These are phyloP conservation scores for Eptesicus fuscus DNA, from an alignment of 2,113 vertebrate genomes.

Conservation along the genomic window DNA sequence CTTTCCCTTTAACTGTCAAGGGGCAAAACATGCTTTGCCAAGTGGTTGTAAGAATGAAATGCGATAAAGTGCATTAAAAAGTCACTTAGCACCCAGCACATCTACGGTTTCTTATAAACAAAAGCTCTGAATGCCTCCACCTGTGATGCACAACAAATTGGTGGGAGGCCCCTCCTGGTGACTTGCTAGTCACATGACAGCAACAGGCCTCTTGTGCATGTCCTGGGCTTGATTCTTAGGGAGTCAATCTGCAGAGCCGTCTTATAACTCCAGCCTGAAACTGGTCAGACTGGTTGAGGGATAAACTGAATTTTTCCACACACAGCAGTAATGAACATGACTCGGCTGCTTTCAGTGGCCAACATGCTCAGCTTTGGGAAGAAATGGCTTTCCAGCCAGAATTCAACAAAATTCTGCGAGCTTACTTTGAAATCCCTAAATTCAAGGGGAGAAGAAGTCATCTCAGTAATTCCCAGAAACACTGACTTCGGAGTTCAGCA, in stretches of 20 bases:
- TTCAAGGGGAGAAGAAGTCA: background rate
- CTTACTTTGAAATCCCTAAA: background rate
- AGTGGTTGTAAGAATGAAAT: background rate
- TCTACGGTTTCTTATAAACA: background rate
- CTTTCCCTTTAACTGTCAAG: background rate
- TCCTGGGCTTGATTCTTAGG: constrained; percentile 54
- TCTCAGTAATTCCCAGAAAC: background rate
- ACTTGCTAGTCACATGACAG: background rate
- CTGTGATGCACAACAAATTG: fast-evolving
- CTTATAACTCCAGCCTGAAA: constrained; percentile 62
- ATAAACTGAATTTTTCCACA: constrained; percentile 62
- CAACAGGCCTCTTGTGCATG: background rate
- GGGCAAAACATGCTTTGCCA: background rate
- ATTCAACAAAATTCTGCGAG: background rate
- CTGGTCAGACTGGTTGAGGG: constrained; percentile 72
- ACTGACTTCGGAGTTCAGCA: background rate
- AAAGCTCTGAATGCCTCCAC: background rate
- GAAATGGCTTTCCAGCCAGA: background rate
- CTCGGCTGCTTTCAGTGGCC: constrained; percentile 17
- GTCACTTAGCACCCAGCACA: fast-evolving
- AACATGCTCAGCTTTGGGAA: background rate
- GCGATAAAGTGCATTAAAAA: background rate
- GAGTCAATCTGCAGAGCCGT: constrained; percentile 25
- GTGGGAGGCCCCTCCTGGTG: background rate
- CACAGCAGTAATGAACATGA: constrained; percentile 66